These are phyloP conservation scores for Trichopoda pennipes DNA, from an alignment of 2,888 invertebrate genomes.

Conservation along the genomic window DNA sequence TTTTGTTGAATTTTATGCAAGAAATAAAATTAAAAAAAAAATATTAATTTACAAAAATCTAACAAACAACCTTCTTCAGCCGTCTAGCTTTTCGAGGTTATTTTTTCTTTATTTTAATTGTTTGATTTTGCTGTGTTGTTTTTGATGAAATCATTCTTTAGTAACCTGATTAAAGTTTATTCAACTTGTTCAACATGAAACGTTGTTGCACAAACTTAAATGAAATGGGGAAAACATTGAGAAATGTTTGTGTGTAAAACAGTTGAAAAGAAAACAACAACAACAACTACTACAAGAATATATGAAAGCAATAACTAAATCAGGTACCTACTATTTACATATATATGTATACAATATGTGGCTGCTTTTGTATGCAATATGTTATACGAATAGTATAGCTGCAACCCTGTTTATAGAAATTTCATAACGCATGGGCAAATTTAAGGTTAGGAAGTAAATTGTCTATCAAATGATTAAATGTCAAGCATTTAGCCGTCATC, in stretches of 20 bases:
- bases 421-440: too few relatives aligned
- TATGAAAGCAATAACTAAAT: too few relatives aligned
- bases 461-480: too few relatives aligned
- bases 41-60: conserved; percentile 26
- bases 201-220: background rate
- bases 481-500: too few relatives aligned
- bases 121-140: conserved; percentile 1
- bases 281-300: too few relatives aligned
- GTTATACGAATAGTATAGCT: too few relatives aligned
- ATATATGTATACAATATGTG: too few relatives aligned
- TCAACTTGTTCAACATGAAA: conserved; percentile 42
- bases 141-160: conserved; percentile 56
- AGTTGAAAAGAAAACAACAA: background rate
- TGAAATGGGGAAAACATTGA: background rate
- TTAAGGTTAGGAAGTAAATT: too few relatives aligned
- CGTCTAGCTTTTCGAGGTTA: conserved; percentile 30
- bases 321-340: too few relatives aligned
- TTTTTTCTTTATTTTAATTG: conserved; percentile 25
- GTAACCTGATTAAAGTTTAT: conserved; percentile 66
- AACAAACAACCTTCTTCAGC: conserved; percentile 42
- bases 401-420: too few relatives aligned
- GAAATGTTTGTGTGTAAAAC: background rate
- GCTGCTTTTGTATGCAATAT: too few relatives aligned
- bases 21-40: background rate
- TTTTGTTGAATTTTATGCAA: background rate